phyloP scores from a whole-genome alignment of 2,113 vertebrate genomes.

The Pandion haliaetus region DNA sequence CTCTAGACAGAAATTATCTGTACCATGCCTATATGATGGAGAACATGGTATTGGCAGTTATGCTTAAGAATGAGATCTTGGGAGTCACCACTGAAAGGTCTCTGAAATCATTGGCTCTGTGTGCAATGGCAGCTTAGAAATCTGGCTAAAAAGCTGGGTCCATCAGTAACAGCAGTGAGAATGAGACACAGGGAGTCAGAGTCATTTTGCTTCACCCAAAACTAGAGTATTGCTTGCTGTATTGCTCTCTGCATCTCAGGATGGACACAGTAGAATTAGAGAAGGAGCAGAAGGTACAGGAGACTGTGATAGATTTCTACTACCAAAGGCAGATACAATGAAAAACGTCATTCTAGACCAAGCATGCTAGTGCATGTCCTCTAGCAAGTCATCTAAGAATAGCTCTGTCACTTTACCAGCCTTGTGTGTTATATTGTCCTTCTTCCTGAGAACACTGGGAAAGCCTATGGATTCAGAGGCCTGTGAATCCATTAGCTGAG shows the following conservation, averaged over 20 bases:
- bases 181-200: not conserved
- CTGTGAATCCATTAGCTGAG: not conserved
- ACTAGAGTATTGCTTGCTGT: not conserved
- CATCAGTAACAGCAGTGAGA: not conserved
- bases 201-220: not conserved
- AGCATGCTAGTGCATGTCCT: not conserved
- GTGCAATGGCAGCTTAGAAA: not conserved
- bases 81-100: not conserved
- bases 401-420: not conserved
- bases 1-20: not conserved
- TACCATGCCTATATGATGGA: not conserved
- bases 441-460: not conserved
- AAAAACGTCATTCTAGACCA: not conserved
- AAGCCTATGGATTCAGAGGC: not conserved
- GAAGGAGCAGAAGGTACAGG: not conserved
- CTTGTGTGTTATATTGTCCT: not conserved
- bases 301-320: not conserved
- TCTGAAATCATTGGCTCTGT: not conserved
- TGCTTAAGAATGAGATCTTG: rapidly evolving
- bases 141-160: not conserved
- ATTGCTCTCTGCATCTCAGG: not conserved
- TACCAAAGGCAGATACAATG: not conserved
- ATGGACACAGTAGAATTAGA: not conserved
- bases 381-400: not conserved
- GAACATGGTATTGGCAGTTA: not conserved